Percentiles rank a stretch among this genome's conserved stretches.
Evolutionary conservation across 1,140 invertebrate genomes (phyloP).

Genomic region (Zaprionus tsacasi): DNA sequence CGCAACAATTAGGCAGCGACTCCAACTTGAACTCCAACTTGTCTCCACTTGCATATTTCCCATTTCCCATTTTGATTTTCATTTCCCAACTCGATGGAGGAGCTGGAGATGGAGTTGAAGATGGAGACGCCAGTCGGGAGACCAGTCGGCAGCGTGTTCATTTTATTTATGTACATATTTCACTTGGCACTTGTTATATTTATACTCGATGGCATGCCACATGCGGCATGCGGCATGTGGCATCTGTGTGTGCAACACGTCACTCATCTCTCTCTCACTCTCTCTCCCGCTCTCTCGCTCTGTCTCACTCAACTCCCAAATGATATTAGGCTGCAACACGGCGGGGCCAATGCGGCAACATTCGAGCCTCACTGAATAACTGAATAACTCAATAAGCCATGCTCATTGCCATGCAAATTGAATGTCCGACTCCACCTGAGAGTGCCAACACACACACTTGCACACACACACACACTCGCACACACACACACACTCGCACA

Average conservation of each 20-base stretch:
- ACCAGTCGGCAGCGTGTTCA: constrained; percentile 21
- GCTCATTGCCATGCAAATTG: constrained; percentile 51
- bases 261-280: constrained; percentile 8
- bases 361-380: constrained; percentile 34
- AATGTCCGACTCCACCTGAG: constrained; percentile 22
- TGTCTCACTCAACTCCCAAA: constrained; percentile 37
- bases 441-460: neutral
- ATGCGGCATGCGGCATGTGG: constrained; percentile 30
- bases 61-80: neutral
- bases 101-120: neutral
- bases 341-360: neutral
- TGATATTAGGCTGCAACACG: constrained; percentile 42
- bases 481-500: neutral
- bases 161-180: constrained; percentile 80
- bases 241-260: constrained; percentile 43
- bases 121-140: too few relatives aligned
- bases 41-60: constrained; percentile 11
- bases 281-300: neutral
- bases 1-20: constrained; percentile 10
- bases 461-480: neutral
- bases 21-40: constrained; percentile 7
- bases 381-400: constrained; percentile 48
- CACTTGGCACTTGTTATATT: constrained; percentile 80
- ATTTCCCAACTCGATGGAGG: constrained; percentile 1
- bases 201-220: constrained; percentile 60